Base-by-base conservation (phyloP, 2,888 invertebrate species). In the Pecten maximus region DNA sequence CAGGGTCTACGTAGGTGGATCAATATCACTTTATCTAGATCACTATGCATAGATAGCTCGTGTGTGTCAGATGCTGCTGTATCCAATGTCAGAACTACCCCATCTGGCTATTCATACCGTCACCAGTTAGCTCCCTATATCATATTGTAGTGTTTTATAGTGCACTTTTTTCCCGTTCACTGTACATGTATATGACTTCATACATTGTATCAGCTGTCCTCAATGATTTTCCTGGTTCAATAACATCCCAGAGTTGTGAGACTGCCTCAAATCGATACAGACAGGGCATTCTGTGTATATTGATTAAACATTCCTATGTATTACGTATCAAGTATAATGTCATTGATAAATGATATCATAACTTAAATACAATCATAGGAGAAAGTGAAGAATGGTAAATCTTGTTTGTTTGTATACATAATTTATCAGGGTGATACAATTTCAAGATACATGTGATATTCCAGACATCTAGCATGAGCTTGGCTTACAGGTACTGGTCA, bases 271-370 rank as follows among this genome's bases (percentile, higher is more conserved):
- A 74, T 74, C 74, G 35, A 74, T 74, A 74, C n/a, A 54, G 54
- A 28, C 28, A 28, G 35, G 54, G 54, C 23, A 28, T 74, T 35
- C 28, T 28, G 35, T 35, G 12, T 74, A 23, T 74, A 74, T 74
- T 74, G 74, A 74, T 74, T 74, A 3, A 28, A 35, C 74, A 74
- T 74, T 74, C 74, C 74, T 28, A 35, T 74, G 74, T 74, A 74
- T 74, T 74, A 35, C 35, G 74, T 74, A 74, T 74, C 74, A 35
- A 35, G 15, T 54, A 19, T 19, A 50, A 54, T 19, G 8, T 4
- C 74, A 74, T 74, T 74, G 35, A 74, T 15, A 28, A 2, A 15
- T 74, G 12, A 74, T 28, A 35, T 74, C 74, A 35, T 28, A 35
- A 74, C 74, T 74, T 28, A 28, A 74, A 74, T 28, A 6, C 60